Conservation (phyloP, 2,113 vertebrate species). For the Myrmecobius fasciatus region DNA sequence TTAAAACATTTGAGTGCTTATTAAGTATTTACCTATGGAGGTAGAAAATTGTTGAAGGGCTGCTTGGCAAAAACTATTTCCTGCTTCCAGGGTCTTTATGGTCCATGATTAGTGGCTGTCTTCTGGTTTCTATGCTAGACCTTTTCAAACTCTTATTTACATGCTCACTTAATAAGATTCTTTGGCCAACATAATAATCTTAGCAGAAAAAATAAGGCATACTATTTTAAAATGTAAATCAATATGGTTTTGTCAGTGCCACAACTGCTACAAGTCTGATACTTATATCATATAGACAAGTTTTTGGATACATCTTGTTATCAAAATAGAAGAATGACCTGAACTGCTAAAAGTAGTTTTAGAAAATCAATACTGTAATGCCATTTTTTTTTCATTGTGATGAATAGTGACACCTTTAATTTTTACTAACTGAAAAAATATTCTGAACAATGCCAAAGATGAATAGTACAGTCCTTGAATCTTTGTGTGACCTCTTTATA, state of each 20-base stretch:
- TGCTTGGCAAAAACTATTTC: neutral
- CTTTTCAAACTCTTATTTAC: neutral
- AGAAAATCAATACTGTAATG: constrained; percentile 5
- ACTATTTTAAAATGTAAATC: constrained; percentile 31
- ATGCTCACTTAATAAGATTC: neutral
- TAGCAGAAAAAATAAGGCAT: neutral
- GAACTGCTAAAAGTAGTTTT: neutral
- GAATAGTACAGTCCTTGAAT: neutral
- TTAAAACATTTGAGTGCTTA: neutral
- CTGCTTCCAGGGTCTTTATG: neutral
- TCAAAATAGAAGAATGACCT: constrained; percentile 13
- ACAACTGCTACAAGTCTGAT: neutral
- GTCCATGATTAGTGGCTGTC: neutral
- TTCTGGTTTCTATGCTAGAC: neutral
- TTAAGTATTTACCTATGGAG: neutral
- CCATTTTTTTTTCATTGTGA: neutral
- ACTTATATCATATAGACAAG: neutral
- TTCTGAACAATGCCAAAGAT: neutral
- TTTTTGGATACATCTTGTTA: constrained; percentile 39
- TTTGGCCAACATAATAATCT: constrained; percentile 35
- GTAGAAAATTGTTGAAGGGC: neutral
- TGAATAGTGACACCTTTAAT: neutral
- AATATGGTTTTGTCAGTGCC: neutral
- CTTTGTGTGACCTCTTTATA: neutral
- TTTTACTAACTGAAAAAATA: constrained; percentile 15